Evolutionary conservation across 30 jellyfish, hydroid and myxozoan genomes (phyloP), one percentile per base, ranked within the genome.

Genomic region (Aurelia coerulea): DNA sequence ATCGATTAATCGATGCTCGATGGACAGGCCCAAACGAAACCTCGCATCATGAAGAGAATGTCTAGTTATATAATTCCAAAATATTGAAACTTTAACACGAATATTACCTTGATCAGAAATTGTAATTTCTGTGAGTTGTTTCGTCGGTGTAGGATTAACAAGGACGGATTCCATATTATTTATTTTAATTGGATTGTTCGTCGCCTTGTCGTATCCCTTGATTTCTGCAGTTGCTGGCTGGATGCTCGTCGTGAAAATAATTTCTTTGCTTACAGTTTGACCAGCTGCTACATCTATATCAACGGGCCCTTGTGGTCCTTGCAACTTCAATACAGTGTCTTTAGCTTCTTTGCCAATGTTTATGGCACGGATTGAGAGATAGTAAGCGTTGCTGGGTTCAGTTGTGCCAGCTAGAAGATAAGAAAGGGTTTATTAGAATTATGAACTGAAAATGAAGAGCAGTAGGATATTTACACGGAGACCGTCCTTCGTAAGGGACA

Each of bases 151-250:
- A 32, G 92, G 97, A 49, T 70, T 80, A 15, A 80, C 90, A 23
- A 80, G 49, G 3, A 89, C 64, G 31, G 89, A 62, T 9, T 71
- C 79, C 39, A 62, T 69, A 60, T 80, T 89, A 58, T 89, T 81
- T 9, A 89, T 41, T 39, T 18, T 46, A 42, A 89, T 59, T 1
- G 70, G 85, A 13, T 42, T 14, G 42, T 74, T 81, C 4, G 87
- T 80, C 17, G 65, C 74, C 64, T 89, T 80, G 15, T 89, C 92
- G 76, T 64, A 79, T 1, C 77, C 97, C 81, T 80, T 80, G 9
- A 89, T 16, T 70, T 80, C 89, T 5, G 80, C 90, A 8, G 97
- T 62, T 8, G 92, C 92, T 5, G 97, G 97, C 23, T 72, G 92
- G 68, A 53, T 46, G 59, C 64, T 62, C 10, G 97, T 71, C 7